Conservation (phyloP, 2,888 invertebrate species). For the Trachelus stipa region DNA sequence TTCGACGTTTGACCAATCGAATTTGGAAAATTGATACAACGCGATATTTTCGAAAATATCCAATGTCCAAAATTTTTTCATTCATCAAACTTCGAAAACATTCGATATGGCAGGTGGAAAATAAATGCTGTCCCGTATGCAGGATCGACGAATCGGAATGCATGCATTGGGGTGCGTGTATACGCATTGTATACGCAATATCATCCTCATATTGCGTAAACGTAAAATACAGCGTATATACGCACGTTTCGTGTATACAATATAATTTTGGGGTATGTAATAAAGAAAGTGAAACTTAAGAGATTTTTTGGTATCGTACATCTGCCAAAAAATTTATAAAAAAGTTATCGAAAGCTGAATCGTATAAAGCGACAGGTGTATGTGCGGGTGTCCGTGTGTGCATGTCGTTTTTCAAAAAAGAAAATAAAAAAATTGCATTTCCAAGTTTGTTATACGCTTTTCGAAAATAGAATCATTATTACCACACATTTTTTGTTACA, state of each 20-base stretch:
- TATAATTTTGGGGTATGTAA: background rate
- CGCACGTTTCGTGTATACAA: background rate
- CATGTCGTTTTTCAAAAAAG: background rate
- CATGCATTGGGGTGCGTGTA: background rate
- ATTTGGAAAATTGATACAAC: background rate
- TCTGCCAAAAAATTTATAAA: background rate
- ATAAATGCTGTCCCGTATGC: background rate
- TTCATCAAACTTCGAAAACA: background rate
- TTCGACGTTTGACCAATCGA: background rate
- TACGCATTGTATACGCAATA: background rate
- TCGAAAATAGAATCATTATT: background rate
- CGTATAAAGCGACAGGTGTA: background rate
- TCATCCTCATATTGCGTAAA: background rate
- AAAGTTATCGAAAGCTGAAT: background rate
- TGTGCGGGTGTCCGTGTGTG: background rate
- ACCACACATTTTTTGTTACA: background rate
- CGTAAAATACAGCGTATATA: background rate
- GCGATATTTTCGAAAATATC: background rate
- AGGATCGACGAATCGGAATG: background rate
- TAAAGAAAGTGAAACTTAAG: background rate
- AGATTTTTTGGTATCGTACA: background rate
- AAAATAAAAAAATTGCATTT: conserved; percentile 47
- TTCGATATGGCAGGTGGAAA: background rate
- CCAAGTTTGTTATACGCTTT: conserved; percentile 33
- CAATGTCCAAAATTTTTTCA: background rate